Percentiles rank a stretch among this genome's conserved stretches.
Conservation (phyloP, 2,888 invertebrate genomes). For the Lasioglossum calceatum region DNA sequence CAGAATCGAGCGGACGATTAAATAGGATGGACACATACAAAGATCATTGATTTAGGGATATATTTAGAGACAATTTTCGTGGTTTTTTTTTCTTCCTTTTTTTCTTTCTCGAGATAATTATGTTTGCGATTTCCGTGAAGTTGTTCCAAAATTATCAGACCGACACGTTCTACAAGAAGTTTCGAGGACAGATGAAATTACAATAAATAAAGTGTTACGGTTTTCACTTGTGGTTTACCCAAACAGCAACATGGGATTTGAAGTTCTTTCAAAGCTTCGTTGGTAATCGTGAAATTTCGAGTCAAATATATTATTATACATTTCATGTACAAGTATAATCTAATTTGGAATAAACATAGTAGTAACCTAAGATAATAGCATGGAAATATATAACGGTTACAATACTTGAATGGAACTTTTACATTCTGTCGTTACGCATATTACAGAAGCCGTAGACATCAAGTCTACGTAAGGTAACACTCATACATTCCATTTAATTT, state of each 20-base stretch:
- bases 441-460: slow-evolving; percentile 56
- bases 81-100: slow-evolving; percentile 26
- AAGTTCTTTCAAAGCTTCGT: slow-evolving; percentile 44
- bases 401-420: slow-evolving; percentile 69
- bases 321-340: slow-evolving; percentile 52
- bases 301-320: slow-evolving; percentile 59
- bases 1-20: slow-evolving; percentile 81
- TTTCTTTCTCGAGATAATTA: slow-evolving; percentile 45
- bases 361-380: slow-evolving; percentile 65
- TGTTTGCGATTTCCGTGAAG: slow-evolving; percentile 60
- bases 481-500: slow-evolving; percentile 67
- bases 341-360: slow-evolving; percentile 69
- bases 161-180: slow-evolving; percentile 72
- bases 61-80: slow-evolving; percentile 62
- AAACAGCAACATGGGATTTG: slow-evolving; percentile 67
- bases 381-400: slow-evolving; percentile 65
- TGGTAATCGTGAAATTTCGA: slow-evolving; percentile 48
- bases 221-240: slow-evolving; percentile 67
- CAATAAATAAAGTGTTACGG: slow-evolving; percentile 70
- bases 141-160: slow-evolving; percentile 79
- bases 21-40: slow-evolving; percentile 80
- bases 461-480: slow-evolving; percentile 61
- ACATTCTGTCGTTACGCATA: slow-evolving; percentile 62
- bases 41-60: slow-evolving; percentile 73
- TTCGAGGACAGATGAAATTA: slow-evolving; percentile 51